Base-by-base conservation (phyloP, 1,140 invertebrate species). In the Habropoda laboriosa region DNA sequence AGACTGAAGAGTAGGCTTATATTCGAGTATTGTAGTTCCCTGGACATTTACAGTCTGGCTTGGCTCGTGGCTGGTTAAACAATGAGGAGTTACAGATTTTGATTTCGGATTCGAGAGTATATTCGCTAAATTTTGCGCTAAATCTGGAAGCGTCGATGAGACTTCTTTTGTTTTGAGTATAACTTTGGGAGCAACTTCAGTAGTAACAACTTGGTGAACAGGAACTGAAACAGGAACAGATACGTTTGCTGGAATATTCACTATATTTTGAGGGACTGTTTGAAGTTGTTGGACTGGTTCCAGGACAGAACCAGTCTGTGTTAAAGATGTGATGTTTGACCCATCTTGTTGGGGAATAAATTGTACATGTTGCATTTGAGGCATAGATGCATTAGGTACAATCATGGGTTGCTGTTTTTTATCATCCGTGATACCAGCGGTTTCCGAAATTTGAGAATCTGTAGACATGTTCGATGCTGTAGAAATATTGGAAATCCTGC, bases 81-180 rank as follows among this genome's bases (percentile, higher is more conserved):
- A 57, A 68, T 90, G 87, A 27, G 88, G 86, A 12, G 91, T 91
- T 7, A 79, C 79, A 12, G 90, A 89, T 70, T 93, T 93, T 5
- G 92, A 89, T 80, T 93, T 93, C 0, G 92, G 92, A 86, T 93
- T 93, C 0, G 92, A 93, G 12, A 93, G 72, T 80, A 93, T 93
- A 71, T 93, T 93, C 1, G 92, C 92, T 24, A 93, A 79, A 86
- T 93, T 93, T 78, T 93, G 91, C 7, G 91, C 92, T 0, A 93
- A 80, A 77, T 93, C 92, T 27, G 92, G 92, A 6, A 93, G 81
- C 0, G 92, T 93, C 1, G 92, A 93, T 0, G 92, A 93, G 0
- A 91, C 88, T 77, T 93, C 92, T 55, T 93, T 93, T 0, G 90
- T 71, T 71, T 93, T 93, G 0, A 68, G 18, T 7, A 57, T 8